These are phyloP conservation scores for Itoplectis maculator DNA, from an alignment of 2,888 invertebrate species.

Conservation along the genomic window DNA sequence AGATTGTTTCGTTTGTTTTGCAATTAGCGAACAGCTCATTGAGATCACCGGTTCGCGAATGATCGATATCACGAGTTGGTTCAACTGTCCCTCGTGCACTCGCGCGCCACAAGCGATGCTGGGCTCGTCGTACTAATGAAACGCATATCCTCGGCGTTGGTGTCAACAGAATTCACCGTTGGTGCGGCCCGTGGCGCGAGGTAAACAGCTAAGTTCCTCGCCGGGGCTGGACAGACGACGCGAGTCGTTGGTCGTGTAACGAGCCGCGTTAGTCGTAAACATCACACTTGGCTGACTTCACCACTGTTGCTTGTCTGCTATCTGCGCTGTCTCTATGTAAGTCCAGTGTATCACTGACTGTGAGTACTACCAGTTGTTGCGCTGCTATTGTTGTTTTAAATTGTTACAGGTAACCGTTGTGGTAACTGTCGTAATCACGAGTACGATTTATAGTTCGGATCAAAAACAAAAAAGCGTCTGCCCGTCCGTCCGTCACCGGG, in stretches of 20 bases:
- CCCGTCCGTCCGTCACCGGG: slow-evolving; percentile 64
- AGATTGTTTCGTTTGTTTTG: background rate
- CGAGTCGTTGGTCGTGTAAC: slow-evolving; percentile 36
- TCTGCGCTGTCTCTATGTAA: no score
- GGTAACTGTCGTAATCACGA: background rate
- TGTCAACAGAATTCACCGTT: slow-evolving; percentile 19
- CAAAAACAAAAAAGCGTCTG: background rate
- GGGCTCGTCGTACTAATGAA: background rate
- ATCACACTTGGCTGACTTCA: slow-evolving; percentile 45
- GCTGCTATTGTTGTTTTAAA: no score
- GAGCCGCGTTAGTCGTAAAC: slow-evolving; percentile 45
- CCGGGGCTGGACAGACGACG: slow-evolving; percentile 5
- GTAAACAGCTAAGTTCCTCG: background rate
- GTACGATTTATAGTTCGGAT: background rate
- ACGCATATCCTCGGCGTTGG: slow-evolving; percentile 30
- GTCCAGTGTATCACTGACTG: background rate
- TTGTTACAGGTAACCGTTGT: background rate
- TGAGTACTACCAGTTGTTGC: background rate
- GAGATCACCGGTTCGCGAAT: background rate
- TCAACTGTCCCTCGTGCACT: slow-evolving; percentile 3
- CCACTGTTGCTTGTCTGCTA: background rate
- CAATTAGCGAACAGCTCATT: background rate
- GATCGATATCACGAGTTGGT: background rate
- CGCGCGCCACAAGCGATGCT: slow-evolving; percentile 11
- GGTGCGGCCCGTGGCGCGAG: background rate